Percentiles rank a stretch among this genome's conserved stretches.
Conservation (phyloP, 2,797 vertebrate genomes). For the Falco berigora region DNA sequence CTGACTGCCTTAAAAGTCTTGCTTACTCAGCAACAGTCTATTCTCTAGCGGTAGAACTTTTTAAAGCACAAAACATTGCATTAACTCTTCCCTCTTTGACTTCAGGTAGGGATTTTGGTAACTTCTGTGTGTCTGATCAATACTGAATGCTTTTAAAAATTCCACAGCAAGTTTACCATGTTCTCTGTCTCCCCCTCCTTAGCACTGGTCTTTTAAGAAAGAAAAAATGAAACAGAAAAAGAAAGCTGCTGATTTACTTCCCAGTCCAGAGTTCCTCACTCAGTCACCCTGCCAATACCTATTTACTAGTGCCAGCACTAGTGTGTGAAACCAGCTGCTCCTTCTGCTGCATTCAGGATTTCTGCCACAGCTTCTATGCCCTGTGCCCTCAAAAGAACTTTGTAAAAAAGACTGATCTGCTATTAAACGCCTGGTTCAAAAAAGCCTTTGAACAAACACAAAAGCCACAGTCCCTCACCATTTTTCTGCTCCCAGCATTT, state of each 20-base stretch:
- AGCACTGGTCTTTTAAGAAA: background rate
- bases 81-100: background rate
- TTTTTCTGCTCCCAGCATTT: background rate
- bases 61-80: background rate
- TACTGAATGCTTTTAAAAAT: background rate
- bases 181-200: background rate
- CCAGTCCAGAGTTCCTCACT: background rate
- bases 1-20: background rate
- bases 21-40: background rate
- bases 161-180: background rate
- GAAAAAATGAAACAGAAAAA: background rate
- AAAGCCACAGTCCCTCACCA: background rate
- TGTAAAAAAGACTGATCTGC: slow-evolving; percentile 47
- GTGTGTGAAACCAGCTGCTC: slow-evolving; percentile 47
- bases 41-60: background rate
- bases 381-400: background rate
- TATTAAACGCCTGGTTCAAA: background rate
- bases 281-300: slow-evolving; percentile 21
- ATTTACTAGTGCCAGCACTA: background rate
- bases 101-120: background rate
- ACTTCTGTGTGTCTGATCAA: background rate
- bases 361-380: slow-evolving; percentile 30
- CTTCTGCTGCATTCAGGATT: slow-evolving; percentile 40
- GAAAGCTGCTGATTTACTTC: slow-evolving; percentile 12
- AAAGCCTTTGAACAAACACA: slow-evolving; percentile 10